These are phyloP conservation scores for Zaprionus camerounensis DNA, from an alignment of 1,140 invertebrate species.

Conservation along the genomic window DNA sequence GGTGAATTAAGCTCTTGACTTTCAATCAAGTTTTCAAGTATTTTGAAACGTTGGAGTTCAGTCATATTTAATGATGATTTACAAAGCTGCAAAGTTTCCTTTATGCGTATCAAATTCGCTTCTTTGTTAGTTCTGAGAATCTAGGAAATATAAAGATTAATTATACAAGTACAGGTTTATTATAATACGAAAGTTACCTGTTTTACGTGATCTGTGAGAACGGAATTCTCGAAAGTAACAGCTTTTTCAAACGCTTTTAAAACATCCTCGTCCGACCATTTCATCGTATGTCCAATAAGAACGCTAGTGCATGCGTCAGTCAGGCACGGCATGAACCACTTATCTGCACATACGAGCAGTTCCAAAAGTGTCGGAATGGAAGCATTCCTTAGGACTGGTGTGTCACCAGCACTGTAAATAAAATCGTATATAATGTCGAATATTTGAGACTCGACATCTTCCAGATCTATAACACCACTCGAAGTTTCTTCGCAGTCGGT, in stretches of 20 bases:
- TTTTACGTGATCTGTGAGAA: neutral
- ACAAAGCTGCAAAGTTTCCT: too few relatives aligned
- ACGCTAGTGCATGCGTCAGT: neutral
- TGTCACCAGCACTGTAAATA: neutral
- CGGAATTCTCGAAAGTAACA: neutral
- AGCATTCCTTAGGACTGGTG: neutral
- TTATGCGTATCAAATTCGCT: too few relatives aligned
- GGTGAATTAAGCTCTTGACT: neutral
- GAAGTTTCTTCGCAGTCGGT: neutral
- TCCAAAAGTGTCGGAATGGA: neutral
- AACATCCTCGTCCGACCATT: neutral
- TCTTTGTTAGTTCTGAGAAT: too few relatives aligned
- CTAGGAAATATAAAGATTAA: neutral
- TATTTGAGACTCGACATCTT: neutral
- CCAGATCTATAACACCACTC: neutral
- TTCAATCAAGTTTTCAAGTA: neutral
- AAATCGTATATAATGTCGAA: neutral
- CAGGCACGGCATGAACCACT: neutral
- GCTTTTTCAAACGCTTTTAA: neutral
- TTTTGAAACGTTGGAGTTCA: neutral
- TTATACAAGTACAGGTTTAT: neutral
- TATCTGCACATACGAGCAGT: neutral
- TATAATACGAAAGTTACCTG: neutral
- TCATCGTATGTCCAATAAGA: fast-evolving
- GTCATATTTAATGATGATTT: neutral